Percentiles rank a stretch among this genome's conserved stretches.
Evolutionary conservation across 2,797 vertebrate species (phyloP).

Genomic region (Triplophysa bombifrons): DNA sequence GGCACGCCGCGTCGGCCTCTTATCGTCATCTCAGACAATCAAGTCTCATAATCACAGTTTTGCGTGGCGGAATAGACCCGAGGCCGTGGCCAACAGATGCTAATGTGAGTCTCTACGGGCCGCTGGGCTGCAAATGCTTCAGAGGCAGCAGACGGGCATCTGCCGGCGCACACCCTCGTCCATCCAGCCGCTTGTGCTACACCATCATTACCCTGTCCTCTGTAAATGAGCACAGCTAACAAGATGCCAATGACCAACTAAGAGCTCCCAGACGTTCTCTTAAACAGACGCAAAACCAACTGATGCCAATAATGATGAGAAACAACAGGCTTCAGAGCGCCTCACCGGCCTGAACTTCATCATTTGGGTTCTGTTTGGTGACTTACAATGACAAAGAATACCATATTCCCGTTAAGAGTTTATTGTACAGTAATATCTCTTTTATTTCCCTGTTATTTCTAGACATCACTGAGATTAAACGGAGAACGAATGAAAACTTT

Average conservation of each 20-base stretch:
- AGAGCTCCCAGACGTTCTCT: conserved; percentile 39
- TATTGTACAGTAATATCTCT: not conserved
- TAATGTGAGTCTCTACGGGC: conserved; percentile 78
- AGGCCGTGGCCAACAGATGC: conserved; percentile 74
- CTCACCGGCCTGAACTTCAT: too few relatives aligned
- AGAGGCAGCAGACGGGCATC: conserved; percentile 72
- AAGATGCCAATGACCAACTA: conserved; percentile 40
- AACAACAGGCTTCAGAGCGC: not conserved
- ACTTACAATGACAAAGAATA: not conserved
- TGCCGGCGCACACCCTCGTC: conserved; percentile 73
- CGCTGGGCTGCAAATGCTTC: conserved; percentile 73
- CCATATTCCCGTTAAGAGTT: not conserved
- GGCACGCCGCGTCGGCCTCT: conserved; percentile 70
- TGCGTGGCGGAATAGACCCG: conserved; percentile 76
- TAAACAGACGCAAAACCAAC: conserved; percentile 35
- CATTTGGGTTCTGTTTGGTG: not conserved
- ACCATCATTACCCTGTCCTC: conserved; percentile 42
- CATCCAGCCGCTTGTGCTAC: conserved; percentile 63
- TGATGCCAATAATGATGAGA: conserved; percentile 5
- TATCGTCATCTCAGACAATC: conserved; percentile 80
- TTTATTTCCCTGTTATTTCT: too few relatives aligned
- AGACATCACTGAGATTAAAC: too few relatives aligned
- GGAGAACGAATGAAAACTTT: too few relatives aligned
- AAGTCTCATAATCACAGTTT: conserved; percentile 82
- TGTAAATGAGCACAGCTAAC: conserved; percentile 46